Evolutionary conservation across 2,797 vertebrate species (phyloP).

Genomic region (Bovichtus variegatus): DNA sequence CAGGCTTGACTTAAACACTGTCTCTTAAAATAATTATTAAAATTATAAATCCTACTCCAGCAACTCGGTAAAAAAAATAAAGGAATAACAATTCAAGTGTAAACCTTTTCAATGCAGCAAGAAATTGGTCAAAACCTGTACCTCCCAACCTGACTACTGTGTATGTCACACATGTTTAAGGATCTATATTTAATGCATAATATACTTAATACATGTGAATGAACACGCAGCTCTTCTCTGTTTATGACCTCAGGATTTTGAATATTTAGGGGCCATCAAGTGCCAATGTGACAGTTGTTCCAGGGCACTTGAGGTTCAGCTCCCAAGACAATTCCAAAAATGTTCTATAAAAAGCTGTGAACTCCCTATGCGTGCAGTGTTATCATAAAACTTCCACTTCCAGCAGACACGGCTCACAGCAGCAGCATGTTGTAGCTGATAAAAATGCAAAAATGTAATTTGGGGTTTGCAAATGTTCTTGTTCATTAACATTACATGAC

Average conservation of each 20-base stretch:
- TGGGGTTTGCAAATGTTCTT: background rate
- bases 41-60: too few species aligned
- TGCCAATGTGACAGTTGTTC: slow-evolving; percentile 2
- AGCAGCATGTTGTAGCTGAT: background rate
- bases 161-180: background rate
- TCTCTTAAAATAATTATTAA: too few species aligned
- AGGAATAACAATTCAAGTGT: too few species aligned
- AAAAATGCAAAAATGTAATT: background rate
- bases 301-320: background rate
- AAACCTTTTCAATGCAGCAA: too few species aligned
- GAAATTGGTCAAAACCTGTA: background rate
- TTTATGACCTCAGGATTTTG: background rate
- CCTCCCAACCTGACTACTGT: background rate
- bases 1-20: too few species aligned
- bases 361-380: background rate
- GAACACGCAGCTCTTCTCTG: background rate
- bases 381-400: slow-evolving; percentile 7
- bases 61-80: too few species aligned
- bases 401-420: background rate
- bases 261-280: background rate
- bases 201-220: too few species aligned
- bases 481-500: background rate
- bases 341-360: slow-evolving; percentile 35
- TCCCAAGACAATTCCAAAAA: slow-evolving; percentile 7
- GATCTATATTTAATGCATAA: background rate